Conservation (phyloP, 2,888 invertebrate genomes). For the Halocaridina rubra region DNA sequence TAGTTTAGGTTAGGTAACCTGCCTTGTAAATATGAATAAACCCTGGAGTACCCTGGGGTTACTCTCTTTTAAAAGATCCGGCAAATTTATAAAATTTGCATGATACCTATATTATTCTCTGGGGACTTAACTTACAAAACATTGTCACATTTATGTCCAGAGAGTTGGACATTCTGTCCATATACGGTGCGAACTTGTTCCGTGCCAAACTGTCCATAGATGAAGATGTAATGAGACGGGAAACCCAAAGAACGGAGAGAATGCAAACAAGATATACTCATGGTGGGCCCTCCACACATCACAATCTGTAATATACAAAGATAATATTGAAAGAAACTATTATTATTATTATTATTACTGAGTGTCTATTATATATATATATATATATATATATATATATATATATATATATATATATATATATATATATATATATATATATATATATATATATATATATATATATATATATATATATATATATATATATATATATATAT, state of each 20-base stretch:
- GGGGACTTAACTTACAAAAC: too few species aligned
- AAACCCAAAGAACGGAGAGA: constrained; percentile 46
- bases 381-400: not conserved
- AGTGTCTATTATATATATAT: not conserved
- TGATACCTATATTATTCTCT: too few species aligned
- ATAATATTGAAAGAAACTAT: too few species aligned
- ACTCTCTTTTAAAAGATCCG: too few species aligned
- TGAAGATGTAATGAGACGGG: constrained; percentile 44
- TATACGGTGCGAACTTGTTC: constrained; percentile 58
- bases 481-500: not conserved
- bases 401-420: not conserved
- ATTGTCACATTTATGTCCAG: constrained; percentile 20
- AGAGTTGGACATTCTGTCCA: constrained; percentile 14
- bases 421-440: not conserved
- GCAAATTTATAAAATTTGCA: too few species aligned
- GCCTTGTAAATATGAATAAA: too few species aligned
- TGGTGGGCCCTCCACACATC: constrained; percentile 62
- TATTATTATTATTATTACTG: not conserved
- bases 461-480: not conserved
- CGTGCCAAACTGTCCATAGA: constrained; percentile 62
- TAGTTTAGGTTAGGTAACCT: too few species aligned
- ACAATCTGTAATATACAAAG: constrained; percentile 61
- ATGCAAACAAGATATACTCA: constrained; percentile 53
- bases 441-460: not conserved
- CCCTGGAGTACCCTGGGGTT: too few species aligned